Percentiles rank a stretch among this genome's conserved stretches.
phyloP scores from a whole-genome alignment of 2,113 vertebrate genomes.

The Coreoperca whiteheadi region DNA sequence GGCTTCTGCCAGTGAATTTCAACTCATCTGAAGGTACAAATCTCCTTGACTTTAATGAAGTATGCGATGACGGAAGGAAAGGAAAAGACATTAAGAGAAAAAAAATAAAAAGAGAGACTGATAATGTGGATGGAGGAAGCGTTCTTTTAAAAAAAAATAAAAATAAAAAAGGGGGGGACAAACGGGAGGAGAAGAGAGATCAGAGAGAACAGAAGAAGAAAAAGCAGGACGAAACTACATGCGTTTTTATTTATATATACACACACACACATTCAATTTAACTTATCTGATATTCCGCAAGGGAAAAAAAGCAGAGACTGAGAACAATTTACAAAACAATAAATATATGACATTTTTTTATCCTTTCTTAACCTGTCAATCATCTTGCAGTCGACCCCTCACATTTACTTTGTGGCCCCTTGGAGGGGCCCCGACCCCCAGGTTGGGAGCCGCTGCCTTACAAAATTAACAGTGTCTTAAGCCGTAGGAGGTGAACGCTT shows the following conservation, averaged over 20 bases:
- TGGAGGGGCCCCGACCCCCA: not conserved
- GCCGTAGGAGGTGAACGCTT: not conserved
- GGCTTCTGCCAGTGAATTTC: not conserved
- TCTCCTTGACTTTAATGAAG: not conserved
- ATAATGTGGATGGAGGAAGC: not conserved
- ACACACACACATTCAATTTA: too few species aligned
- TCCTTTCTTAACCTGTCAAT: too few species aligned
- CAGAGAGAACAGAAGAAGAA: too few species aligned
- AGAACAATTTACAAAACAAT: too few species aligned
- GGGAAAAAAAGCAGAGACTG: not conserved
- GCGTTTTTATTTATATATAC: too few species aligned
- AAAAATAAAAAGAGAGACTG: not conserved
- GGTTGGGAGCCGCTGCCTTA: not conserved
- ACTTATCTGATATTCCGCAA: too few species aligned
- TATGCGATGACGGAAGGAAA: not conserved
- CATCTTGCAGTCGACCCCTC: too few species aligned
- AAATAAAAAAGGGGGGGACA: not conserved
- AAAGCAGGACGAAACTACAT: too few species aligned
- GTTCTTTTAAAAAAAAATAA: too few species aligned
- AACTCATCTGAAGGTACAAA: not conserved
- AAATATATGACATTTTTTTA: too few species aligned
- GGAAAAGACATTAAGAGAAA: not conserved
- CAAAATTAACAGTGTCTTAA: not conserved
- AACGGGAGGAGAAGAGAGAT: not conserved
- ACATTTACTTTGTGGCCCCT: too few species aligned